Evolutionary conservation across 2,888 invertebrate genomes (phyloP), one percentile per base, ranked within the genome.

Genomic region (Willowsia nigromaculata): DNA sequence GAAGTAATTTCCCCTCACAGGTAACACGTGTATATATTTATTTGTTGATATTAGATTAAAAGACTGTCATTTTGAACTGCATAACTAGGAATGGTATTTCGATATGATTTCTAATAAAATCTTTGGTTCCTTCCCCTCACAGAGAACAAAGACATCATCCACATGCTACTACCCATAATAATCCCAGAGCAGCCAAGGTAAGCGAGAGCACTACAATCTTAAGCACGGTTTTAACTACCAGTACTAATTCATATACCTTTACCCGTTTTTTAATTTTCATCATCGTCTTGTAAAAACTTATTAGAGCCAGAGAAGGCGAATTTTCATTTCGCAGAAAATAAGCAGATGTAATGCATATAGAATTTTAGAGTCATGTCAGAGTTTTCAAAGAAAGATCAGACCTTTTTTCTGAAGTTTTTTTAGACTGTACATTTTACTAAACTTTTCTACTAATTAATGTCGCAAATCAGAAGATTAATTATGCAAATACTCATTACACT

Each of bases 1-100:
- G 98, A 98, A 95, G 96, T 97, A 93, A 96, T 98, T 93, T 98
- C 98, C 93, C 98, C 98, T 92, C 97, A 97, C 94, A 96, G 97
- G 43, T 43, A 43, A 43, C 6, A 43, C 4, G 13, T 9, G n/a
- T n/a, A n/a, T 43, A 43, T 6, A 43, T 43, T 37, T 37, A 37
- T n/a, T n/a, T n/a, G n/a, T n/a, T n/a, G n/a, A n/a, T n/a, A n/a
- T n/a, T n/a, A n/a, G n/a, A n/a, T n/a, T n/a, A n/a, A n/a, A n/a
- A n/a, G n/a, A n/a, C n/a, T n/a, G n/a, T n/a, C n/a, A n/a, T n/a
- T n/a, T n/a, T n/a, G n/a, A n/a, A n/a, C n/a, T n/a, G n/a, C n/a
- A n/a, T n/a, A n/a, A n/a, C n/a, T n/a, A n/a, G n/a, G n/a, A n/a
- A n/a, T n/a, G n/a, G n/a, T n/a, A n/a, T n/a, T n/a, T n/a, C n/a